Base-by-base conservation (phyloP, 1,140 invertebrate species). In the Lasioglossum albipes region DNA sequence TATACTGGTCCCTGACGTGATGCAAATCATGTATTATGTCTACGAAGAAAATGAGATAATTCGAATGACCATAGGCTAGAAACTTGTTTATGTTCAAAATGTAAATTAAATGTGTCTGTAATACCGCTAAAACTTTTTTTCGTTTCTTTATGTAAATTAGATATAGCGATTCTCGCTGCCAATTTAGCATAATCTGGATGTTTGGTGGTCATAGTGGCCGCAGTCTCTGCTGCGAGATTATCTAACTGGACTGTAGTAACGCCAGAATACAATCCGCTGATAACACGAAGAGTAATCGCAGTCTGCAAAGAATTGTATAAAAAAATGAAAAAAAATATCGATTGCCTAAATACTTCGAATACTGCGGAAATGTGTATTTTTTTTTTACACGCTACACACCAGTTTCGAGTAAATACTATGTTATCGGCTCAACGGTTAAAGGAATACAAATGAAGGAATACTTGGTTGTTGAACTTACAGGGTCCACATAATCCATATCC, bases 151-250 rank as follows among this genome's bases (percentile, higher is more conserved):
- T 99, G 99, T 62, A 99, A 94, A 94, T 99, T 99, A 9, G 98
- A 99, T 6, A 99, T 96, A 66, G 98, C 98, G 91, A 99, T 97
- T 84, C 99, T 95, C 31, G 98, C 99, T 78, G 99, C 99, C 64
- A 99, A 94, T 79, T 97, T 95, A 10, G 98, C 98, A 95, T 99
- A 99, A 94, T 99, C 99, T 0, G 98, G 97, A 94, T 99, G 99
- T 90, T 97, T 96, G 9, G 97, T 98, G 0, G 98, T 99, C 97
- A 99, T 97, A 31, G 97, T 98, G 22, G 98, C 98, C 61, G 98
- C 97, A 80, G 97, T 99, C 94, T 99, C 98, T 2, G 99, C 99
- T 73, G 99, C 98, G 76, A 99, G 94, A 93, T 99, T 99, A 93
- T 99, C 99, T 85, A 99, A 93, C 91, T 99, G 98, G 0, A 98